phyloP scores from a whole-genome alignment of 2,888 invertebrate genomes.

The Dasypogon diadema region DNA sequence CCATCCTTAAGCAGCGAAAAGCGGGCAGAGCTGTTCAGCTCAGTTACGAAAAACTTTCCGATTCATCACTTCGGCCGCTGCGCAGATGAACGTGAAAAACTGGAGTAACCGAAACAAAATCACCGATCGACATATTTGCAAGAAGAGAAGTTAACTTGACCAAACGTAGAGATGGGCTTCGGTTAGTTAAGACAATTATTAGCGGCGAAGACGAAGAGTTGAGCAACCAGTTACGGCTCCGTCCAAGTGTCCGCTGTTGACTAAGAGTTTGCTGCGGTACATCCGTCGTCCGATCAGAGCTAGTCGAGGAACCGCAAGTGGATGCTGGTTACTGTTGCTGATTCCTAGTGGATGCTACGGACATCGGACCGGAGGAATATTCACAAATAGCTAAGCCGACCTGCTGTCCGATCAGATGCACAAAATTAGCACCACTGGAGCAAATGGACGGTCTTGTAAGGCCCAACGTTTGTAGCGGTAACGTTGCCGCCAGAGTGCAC shows the following conservation, averaged over 20 bases:
- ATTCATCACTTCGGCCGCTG: constrained; percentile 36
- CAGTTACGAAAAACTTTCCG: constrained; percentile 44
- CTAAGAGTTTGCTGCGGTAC: constrained; percentile 4
- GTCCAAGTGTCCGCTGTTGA: constrained; percentile 33
- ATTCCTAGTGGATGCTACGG: constrained; percentile 23
- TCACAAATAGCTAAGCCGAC: constrained; percentile 12
- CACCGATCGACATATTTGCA: constrained; percentile 45
- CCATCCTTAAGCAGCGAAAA: constrained; percentile 43
- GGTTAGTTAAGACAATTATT: constrained; percentile 47
- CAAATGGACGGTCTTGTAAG: constrained; percentile 24
- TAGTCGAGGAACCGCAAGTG: not conserved
- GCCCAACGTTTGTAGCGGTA: constrained; percentile 1
- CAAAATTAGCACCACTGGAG: constrained; percentile 37
- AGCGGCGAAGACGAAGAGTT: constrained; percentile 26
- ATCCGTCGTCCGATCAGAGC: constrained; percentile 14
- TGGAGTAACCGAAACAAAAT: constrained; percentile 42
- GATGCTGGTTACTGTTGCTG: not conserved
- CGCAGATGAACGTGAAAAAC: constrained; percentile 35
- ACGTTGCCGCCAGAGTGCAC: constrained; percentile 1
- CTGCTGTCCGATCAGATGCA: constrained; percentile 35
- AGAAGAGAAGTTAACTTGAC: constrained; percentile 43
- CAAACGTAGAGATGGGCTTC: constrained; percentile 40
- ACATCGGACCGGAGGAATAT: not conserved
- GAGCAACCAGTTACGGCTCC: constrained; percentile 40
- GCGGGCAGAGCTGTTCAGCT: constrained; percentile 5